phyloP scores from a whole-genome alignment of 2,113 vertebrate genomes.

The Gallinago media region DNA sequence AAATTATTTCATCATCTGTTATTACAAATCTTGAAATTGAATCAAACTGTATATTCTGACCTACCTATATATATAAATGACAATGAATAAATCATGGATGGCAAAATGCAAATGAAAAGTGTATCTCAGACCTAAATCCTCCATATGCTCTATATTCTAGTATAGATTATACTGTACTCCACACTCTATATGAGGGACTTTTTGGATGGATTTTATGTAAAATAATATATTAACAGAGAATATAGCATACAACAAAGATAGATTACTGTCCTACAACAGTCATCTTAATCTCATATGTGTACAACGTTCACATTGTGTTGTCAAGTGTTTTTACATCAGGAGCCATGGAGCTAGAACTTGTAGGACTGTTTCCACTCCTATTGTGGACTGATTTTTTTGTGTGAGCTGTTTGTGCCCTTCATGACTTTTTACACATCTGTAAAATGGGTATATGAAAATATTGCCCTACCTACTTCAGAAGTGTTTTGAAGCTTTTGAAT shows the following conservation, averaged over 20 bases:
- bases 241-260: background rate
- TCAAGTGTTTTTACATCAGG: background rate
- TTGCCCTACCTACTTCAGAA: background rate
- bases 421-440: background rate
- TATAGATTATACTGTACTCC: no score
- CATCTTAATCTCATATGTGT: background rate
- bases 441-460: background rate
- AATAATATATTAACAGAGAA: background rate
- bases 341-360: background rate
- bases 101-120: background rate
- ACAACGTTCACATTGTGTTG: background rate
- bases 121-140: background rate
- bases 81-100: background rate
- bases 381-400: background rate
- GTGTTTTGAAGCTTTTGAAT: background rate
- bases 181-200: background rate
- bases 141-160: background rate
- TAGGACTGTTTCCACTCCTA: background rate
- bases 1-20: background rate
- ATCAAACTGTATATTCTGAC: background rate
- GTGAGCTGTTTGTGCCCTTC: background rate
- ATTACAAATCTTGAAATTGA: background rate
- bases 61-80: background rate
- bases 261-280: background rate
- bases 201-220: background rate